These are phyloP conservation scores for Psittacus erithacus DNA, from an alignment of 2,113 vertebrate genomes.

Conservation along the genomic window DNA sequence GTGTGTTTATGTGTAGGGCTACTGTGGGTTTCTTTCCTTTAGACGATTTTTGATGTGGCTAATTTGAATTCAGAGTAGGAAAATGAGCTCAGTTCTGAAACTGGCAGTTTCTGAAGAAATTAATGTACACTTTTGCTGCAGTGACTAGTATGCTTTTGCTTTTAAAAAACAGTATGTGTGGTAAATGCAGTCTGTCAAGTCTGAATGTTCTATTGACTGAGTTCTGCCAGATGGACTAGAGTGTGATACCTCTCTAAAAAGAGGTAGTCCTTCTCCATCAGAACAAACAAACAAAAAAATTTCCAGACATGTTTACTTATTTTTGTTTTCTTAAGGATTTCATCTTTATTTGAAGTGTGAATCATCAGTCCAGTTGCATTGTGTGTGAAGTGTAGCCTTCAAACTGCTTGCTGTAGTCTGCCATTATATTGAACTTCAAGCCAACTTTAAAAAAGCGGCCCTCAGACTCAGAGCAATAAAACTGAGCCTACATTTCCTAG, in stretches of 20 bases:
- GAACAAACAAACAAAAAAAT: neutral
- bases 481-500: neutral
- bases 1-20: neutral
- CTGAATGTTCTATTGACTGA: neutral
- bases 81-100: neutral
- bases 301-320: neutral
- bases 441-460: neutral
- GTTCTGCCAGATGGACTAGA: neutral
- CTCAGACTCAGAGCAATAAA: neutral
- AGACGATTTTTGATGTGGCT: neutral
- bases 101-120: neutral
- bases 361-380: neutral
- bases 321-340: neutral
- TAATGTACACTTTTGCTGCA: neutral
- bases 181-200: neutral
- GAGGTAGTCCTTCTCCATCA: neutral
- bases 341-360: neutral
- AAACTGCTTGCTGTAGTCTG: neutral
- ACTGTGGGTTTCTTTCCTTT: neutral
- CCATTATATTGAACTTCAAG: neutral
- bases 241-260: neutral
- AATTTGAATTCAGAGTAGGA: neutral
- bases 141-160: neutral
- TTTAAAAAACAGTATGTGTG: neutral
- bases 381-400: neutral